phyloP scores from a whole-genome alignment of 2,113 vertebrate species.

The Phrynosoma blainvillii region DNA sequence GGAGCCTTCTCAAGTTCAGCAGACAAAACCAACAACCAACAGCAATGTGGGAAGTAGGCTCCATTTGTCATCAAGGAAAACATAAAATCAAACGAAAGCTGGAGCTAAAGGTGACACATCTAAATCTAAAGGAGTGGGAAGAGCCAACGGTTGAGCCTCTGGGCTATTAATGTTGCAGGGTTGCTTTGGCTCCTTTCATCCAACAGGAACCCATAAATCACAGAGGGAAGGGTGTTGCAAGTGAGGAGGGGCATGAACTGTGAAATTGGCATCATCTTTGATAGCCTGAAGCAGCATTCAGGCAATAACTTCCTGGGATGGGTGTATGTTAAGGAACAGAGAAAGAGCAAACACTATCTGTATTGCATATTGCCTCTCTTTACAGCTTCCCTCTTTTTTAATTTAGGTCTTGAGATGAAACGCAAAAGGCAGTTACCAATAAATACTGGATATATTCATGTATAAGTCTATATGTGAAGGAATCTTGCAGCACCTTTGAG shows the following conservation, averaged over 20 bases:
- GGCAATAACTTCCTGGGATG: constrained; percentile 53
- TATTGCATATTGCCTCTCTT: neutral
- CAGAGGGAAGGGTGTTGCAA: neutral
- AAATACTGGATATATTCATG: too few relatives aligned
- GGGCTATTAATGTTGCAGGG: constrained; percentile 21
- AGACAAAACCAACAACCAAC: neutral
- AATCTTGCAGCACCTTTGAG: too few relatives aligned
- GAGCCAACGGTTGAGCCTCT: neutral
- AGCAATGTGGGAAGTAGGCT: neutral
- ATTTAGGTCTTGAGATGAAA: too few relatives aligned
- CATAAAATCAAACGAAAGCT: neutral
- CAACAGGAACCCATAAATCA: constrained; percentile 55
- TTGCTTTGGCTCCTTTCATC: constrained; percentile 11
- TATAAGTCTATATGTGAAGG: too few relatives aligned
- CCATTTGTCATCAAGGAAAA: neutral
- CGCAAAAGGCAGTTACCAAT: too few relatives aligned
- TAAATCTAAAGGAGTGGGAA: constrained; percentile 20
- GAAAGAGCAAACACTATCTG: neutral
- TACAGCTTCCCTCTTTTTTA: neutral
- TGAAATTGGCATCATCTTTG: constrained; percentile 65
- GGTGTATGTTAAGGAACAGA: constrained; percentile 36
- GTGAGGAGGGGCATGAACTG: constrained; percentile 31
- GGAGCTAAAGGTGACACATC: neutral
- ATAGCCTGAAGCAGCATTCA: constrained; percentile 25
- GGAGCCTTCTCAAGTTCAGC: constrained; percentile 3